Conservation (phyloP, 2,797 vertebrate species). For the Linurgus olivaceus region DNA sequence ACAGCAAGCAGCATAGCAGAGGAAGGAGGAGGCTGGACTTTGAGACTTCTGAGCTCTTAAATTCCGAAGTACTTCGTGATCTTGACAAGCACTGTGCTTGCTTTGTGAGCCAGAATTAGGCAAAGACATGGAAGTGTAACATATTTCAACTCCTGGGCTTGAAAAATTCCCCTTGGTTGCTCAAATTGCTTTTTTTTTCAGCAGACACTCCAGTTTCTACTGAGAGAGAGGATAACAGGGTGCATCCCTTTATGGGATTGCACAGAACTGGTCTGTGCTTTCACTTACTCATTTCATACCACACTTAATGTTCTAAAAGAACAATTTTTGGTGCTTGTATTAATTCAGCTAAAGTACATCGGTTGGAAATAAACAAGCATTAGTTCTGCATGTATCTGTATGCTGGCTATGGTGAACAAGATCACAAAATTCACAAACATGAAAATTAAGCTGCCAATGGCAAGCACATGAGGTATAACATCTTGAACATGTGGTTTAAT, state of each 20-base stretch:
- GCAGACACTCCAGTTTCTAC: not conserved
- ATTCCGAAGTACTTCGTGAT: not conserved
- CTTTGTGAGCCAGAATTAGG: not conserved
- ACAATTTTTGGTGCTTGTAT: not conserved
- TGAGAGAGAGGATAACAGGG: not conserved
- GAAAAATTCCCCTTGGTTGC: not conserved
- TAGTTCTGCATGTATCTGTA: conserved; percentile 32
- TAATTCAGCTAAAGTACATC: conserved; percentile 15
- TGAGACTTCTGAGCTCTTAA: not conserved
- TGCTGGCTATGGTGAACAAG: conserved; percentile 19
- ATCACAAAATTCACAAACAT: conserved; percentile 20
- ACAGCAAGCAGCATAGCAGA: not conserved
- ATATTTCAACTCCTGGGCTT: not conserved
- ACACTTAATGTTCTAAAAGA: not conserved
- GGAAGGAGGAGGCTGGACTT: not conserved
- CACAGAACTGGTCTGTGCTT: not conserved
- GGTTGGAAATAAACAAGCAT: not conserved
- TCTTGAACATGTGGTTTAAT: conserved; percentile 23
- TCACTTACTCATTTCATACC: not conserved
- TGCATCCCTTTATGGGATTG: not conserved
- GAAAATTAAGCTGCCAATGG: conserved; percentile 30
- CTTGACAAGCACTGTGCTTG: not conserved
- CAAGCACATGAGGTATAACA: not conserved
- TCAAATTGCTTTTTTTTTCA: not conserved
- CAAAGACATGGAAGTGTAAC: not conserved